Base-by-base conservation (phyloP, 2,888 invertebrate species). In the Eristalinus aeneus region DNA sequence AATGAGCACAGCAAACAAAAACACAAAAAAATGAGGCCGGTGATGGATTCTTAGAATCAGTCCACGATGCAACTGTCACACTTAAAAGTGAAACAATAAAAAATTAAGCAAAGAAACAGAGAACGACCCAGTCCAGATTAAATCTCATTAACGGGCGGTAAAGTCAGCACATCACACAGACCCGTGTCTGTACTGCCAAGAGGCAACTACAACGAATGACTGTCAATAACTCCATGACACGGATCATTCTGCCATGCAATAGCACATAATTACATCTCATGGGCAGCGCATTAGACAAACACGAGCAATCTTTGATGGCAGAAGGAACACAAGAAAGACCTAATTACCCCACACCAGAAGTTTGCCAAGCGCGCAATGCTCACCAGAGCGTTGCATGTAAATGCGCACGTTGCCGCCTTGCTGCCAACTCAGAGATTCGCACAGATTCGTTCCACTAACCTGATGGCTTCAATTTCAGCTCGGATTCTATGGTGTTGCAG, bases 381-480 rank as follows among this genome's bases (percentile, higher is more conserved):
- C 78, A 72, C 46, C 78, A 53, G 65, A 34, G 78, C 78, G 72
- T 79, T 61, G 60, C 60, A 72, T 53, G 60, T 32, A 72, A 72
- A 46, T 16, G 46, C 46, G 60, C 27, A 27, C 60, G 60, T 20
- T 73, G 22, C 32, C 71, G 58, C 77, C 71, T 58, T 63, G 53
- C 16, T 65, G 71, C 34, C 56, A 58, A 60, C 46, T 46, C 16
- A 1, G 8, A 46, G 46, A 16, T n/a, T n/a, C n/a, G 8, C 46
- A 27, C 27, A 16, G 46, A 46, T 2, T 46, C 46, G 16, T 46
- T 46, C 46, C 46, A 46, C 46, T 46, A 46, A 46, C 46, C 46
- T 16, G 46, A 46, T 46, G 46, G 16, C 46, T 16, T 46, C 16
- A 16, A 46, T 46, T 46, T n/a, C 46, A n/a, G 16, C 16, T 46